A percentile compares a stretch with the other conserved stretches of the same genome.
Conservation (phyloP, 2,797 vertebrate genomes). For the Parambassis ranga region DNA sequence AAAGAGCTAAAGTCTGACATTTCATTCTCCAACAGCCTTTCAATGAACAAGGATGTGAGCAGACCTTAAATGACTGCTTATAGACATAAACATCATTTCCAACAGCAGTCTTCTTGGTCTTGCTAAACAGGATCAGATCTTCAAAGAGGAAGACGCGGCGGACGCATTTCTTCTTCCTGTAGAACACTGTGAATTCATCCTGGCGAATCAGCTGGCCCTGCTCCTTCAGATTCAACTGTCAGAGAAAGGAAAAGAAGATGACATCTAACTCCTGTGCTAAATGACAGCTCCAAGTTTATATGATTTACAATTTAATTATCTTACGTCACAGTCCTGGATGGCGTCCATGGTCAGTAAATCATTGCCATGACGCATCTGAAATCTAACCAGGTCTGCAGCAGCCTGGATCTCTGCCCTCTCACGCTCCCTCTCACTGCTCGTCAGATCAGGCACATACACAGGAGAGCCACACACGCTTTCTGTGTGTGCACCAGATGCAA, state of each 20-base stretch:
- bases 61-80: slow-evolving; percentile 86
- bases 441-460: slow-evolving; percentile 49
- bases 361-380: slow-evolving; percentile 86
- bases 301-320: slow-evolving; percentile 5
- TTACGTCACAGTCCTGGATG: slow-evolving; percentile 84
- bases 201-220: slow-evolving; percentile 83
- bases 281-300: not conserved
- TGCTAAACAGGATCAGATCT: slow-evolving; percentile 84
- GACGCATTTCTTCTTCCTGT: slow-evolving; percentile 81
- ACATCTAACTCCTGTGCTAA: not conserved
- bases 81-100: slow-evolving; percentile 84
- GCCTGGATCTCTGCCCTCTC: slow-evolving; percentile 77
- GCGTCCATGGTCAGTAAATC: slow-evolving; percentile 87
- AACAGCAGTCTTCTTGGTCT: slow-evolving; percentile 78
- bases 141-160: slow-evolving; percentile 84
- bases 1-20: no score
- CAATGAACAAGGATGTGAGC: not conserved
- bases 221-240: slow-evolving; percentile 83
- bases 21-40: not conserved
- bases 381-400: slow-evolving; percentile 81
- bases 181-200: slow-evolving; percentile 81
- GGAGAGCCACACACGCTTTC: slow-evolving; percentile 29
- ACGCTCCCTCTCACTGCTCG: slow-evolving; percentile 67
- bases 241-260: not conserved
- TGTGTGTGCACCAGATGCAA: slow-evolving; percentile 20